Conservation (phyloP, 2,888 invertebrate species). For the Drepana falcataria region DNA sequence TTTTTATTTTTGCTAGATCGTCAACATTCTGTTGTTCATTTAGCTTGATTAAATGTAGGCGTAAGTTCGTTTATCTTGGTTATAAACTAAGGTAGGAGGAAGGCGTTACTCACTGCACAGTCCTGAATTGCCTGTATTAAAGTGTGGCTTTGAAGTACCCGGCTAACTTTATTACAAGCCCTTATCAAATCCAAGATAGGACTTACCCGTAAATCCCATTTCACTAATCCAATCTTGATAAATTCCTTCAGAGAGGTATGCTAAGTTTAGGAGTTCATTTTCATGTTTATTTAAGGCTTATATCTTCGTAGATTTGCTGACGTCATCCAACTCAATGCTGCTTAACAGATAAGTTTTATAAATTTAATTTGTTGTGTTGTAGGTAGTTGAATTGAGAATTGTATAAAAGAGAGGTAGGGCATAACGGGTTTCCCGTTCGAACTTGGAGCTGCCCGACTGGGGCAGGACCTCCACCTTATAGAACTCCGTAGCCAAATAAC, state of each 20-base stretch:
- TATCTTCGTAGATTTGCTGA: too few species aligned
- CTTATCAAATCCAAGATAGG: background rate
- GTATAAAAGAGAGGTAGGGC: too few species aligned
- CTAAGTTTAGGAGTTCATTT: background rate
- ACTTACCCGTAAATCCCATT: background rate
- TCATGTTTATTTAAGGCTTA: background rate
- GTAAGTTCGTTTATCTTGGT: background rate
- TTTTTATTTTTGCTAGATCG: too few species aligned
- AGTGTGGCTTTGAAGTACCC: background rate
- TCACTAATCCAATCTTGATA: background rate
- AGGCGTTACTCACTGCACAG: background rate
- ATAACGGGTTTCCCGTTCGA: too few species aligned
- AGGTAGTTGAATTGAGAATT: too few species aligned
- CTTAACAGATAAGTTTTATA: too few species aligned
- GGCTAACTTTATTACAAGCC: background rate
- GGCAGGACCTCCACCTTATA: too few species aligned
- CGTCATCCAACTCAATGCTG: too few species aligned
- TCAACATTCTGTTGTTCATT: background rate
- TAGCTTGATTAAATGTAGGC: background rate
- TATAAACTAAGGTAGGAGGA: background rate
- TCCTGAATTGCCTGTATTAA: background rate
- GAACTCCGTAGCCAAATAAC: too few species aligned
- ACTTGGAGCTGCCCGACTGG: too few species aligned
- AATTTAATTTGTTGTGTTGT: too few species aligned
- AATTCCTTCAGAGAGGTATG: background rate